A percentile compares a stretch with the other conserved stretches of the same genome.
Conservation (phyloP, 2,113 vertebrate genomes). For the Castor canadensis region DNA sequence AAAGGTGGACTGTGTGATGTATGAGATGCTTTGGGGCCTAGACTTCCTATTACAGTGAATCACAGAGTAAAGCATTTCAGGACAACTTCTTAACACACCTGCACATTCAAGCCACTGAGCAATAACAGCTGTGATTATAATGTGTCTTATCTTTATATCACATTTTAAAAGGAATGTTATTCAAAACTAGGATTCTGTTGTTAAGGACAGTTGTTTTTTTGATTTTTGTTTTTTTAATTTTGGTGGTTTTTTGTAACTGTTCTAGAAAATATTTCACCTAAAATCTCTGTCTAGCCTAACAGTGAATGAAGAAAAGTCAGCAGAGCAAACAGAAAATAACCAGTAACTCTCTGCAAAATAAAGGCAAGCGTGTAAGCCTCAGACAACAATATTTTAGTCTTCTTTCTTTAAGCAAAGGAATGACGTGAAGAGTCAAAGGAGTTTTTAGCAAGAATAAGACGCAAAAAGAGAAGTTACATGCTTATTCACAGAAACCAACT, state of each 20-base stretch:
- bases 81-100: background rate
- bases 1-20: background rate
- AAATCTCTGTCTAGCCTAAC: background rate
- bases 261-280: slow-evolving; percentile 14
- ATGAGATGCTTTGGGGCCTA: background rate
- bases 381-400: background rate
- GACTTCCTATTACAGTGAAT: background rate
- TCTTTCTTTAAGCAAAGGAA: background rate
- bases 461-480: background rate
- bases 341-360: background rate
- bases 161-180: slow-evolving; percentile 31
- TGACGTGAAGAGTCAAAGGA: background rate
- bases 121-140: background rate
- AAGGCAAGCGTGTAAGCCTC: background rate
- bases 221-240: too few species aligned
- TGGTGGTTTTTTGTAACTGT: background rate
- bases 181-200: background rate
- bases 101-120: background rate
- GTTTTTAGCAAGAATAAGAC: background rate
- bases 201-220: background rate
- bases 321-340: background rate
- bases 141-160: background rate
- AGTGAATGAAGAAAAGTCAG: background rate
- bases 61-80: background rate
- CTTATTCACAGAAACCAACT: background rate